Base-by-base conservation (phyloP, 2,797 vertebrate species). In the Phataginus tetradactyla region DNA sequence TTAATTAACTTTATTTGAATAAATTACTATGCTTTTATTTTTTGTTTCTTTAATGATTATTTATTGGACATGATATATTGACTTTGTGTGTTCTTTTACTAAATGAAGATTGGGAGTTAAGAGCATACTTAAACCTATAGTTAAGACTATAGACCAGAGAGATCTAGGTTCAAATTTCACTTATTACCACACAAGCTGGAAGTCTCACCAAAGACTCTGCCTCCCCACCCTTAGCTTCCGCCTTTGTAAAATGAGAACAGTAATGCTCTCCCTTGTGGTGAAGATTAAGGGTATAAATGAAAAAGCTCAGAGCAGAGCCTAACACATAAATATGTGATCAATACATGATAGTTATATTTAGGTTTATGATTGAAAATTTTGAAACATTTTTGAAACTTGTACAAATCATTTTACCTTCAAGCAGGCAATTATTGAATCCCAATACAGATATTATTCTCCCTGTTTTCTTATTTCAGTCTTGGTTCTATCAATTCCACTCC, bases 401-500 rank as follows among this genome's bases (percentile, higher is more conserved):
- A 91, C 85, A 77, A 45, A 74, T 81, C 66, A 72, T 83, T 96
- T 93, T 74, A 85, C 78, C 51, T 74, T 86, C 45, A 95, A 96
- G 85, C 81, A 57, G 51, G 7, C 79, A 88, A 86, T 96, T 45
- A 71, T 59, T 83, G 55, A 80, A 18, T 86, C 81, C 69, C 37
- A 61, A 85, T 15, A 21, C 17, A 84, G 57, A 69, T 4, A 37
- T 14, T n/a, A 5, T 71, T n/a, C 53, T 77, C 51, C 21, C 51
- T 71, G 42, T 5, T 29, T 88, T 79, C 71, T 34, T 79, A 5
- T 64, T 89, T 92, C 13, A 2, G 32, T 88, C 84, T 53, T 80
- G 78, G 25, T 68, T 90, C 23, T 72, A 29, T 74, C 72, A 59
- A 1, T 93, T 97, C 77, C 78, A 92, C 94, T 92, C 77, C 72